phyloP scores from a whole-genome alignment of 2,113 vertebrate genomes.

The Marmota monax region DNA sequence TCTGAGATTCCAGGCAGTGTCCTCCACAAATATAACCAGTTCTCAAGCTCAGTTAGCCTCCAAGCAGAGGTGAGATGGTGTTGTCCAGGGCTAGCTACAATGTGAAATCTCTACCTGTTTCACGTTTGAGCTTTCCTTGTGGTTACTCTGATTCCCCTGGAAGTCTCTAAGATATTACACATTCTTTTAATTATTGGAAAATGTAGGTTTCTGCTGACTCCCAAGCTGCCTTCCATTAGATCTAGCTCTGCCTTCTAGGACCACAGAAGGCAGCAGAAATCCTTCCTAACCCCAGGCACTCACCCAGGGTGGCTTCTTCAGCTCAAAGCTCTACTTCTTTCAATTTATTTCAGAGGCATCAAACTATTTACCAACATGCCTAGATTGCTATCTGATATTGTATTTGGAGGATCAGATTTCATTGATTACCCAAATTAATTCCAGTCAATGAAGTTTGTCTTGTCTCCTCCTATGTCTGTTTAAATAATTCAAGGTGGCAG shows the following conservation, averaged over 20 bases:
- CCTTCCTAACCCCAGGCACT: not conserved
- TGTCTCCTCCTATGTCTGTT: not conserved
- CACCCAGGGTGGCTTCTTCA: not conserved
- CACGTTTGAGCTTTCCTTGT: not conserved
- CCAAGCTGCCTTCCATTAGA: not conserved
- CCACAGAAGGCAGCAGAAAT: not conserved
- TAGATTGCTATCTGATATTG: not conserved
- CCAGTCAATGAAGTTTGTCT: not conserved
- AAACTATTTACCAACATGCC: not conserved
- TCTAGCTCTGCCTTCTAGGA: not conserved
- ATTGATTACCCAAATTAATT: constrained; percentile 12
- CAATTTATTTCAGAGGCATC: not conserved
- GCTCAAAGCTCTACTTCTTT: not conserved
- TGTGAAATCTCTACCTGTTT: not conserved
- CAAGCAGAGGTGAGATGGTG: no score
- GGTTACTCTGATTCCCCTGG: no score
- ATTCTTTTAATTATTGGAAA: not conserved
- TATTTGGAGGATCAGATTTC: not conserved
- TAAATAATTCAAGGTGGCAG: not conserved
- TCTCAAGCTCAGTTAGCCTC: not conserved
- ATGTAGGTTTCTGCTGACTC: not conserved
- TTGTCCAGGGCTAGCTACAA: not conserved
- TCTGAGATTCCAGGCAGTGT: not conserved
- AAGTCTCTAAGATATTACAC: no score
- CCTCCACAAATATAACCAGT: not conserved